phyloP scores from a whole-genome alignment of 2,113 vertebrate species.

The Tychaedon coryphoeus region DNA sequence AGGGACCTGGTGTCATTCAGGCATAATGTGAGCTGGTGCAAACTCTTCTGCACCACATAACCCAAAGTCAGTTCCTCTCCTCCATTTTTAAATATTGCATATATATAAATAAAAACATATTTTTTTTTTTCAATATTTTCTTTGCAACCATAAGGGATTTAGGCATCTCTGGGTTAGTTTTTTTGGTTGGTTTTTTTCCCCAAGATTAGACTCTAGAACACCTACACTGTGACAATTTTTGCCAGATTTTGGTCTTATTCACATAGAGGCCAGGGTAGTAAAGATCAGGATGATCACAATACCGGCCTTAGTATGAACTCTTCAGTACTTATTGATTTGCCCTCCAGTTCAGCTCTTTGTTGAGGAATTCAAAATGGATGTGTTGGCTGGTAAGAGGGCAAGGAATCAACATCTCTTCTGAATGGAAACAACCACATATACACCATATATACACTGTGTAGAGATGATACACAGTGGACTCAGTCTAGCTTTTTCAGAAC shows the following conservation, averaged over 20 bases:
- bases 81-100: background rate
- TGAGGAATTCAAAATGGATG: background rate
- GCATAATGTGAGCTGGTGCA: background rate
- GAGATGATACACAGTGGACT: background rate
- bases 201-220: background rate
- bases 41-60: background rate
- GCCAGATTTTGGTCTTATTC: background rate
- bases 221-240: background rate
- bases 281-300: background rate
- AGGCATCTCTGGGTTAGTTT: background rate
- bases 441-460: background rate
- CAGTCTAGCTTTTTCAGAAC: background rate
- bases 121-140: background rate
- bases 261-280: background rate
- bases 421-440: background rate
- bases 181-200: accelerated
- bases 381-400: background rate
- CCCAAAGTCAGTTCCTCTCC: background rate
- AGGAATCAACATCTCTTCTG: background rate
- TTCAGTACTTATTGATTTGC: background rate
- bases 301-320: background rate
- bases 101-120: accelerated
- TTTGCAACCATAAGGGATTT: background rate
- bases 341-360: background rate
- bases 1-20: accelerated